A percentile compares a stretch with the other conserved stretches of the same genome.
Conservation (phyloP, 1,140 invertebrate species). For the Hycleus phaleratus region DNA sequence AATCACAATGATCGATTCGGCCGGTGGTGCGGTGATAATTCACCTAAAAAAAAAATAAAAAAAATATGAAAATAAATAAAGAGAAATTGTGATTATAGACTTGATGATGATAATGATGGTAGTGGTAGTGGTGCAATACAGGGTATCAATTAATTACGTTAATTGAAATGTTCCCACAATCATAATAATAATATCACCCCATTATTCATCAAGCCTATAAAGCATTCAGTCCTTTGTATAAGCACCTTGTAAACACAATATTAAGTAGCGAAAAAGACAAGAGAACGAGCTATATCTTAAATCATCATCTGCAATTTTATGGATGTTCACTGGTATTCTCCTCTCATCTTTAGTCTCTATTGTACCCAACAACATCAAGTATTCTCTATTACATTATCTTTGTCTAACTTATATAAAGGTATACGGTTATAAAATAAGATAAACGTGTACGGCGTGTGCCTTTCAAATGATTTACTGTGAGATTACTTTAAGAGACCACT, state of each 20-base stretch:
- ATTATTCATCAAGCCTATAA: slow-evolving; percentile 11
- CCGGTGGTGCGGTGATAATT: no score
- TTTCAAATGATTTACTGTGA: slow-evolving; percentile 37
- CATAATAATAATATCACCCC: no score
- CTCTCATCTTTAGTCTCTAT: slow-evolving; percentile 16
- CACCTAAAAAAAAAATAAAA: no score
- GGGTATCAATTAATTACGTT: no score
- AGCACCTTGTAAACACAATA: slow-evolving; percentile 36
- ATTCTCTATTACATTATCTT: slow-evolving; percentile 1
- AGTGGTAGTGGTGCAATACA: no score
- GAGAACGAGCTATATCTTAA: slow-evolving; percentile 28
- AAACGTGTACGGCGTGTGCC: slow-evolving; percentile 26
- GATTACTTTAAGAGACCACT: slow-evolving; percentile 42
- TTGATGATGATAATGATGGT: no score
- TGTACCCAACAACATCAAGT: slow-evolving; percentile 18
- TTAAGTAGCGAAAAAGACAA: slow-evolving; percentile 36
- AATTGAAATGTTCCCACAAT: no score
- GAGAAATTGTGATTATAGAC: no score
- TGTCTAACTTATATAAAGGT: slow-evolving; percentile 6
- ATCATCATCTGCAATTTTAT: slow-evolving; percentile 39
- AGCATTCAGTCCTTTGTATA: slow-evolving; percentile 15
- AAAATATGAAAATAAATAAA: no score
- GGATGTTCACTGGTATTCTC: slow-evolving; percentile 26
- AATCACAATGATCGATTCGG: background rate
- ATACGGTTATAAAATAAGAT: slow-evolving; percentile 19